Conservation (phyloP, 2,888 invertebrate genomes). For the Dendrolimus pini region DNA sequence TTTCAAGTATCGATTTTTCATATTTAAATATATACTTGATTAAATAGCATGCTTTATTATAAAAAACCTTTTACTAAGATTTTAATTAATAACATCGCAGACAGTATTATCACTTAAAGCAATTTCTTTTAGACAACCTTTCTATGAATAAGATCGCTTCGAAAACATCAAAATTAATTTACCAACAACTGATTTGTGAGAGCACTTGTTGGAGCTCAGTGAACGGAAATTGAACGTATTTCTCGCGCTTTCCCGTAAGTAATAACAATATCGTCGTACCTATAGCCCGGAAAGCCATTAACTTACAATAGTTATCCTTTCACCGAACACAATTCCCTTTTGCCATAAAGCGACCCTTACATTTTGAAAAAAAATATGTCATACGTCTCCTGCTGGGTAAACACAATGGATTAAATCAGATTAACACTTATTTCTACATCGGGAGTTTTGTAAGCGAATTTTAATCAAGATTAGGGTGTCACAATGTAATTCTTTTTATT, state of each 20-base stretch:
- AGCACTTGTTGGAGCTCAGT: background rate
- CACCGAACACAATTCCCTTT: conserved; percentile 17
- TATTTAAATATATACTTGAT: too few relatives aligned
- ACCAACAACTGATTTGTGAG: background rate
- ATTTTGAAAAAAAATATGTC: conserved; percentile 34
- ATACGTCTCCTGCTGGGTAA: conserved; percentile 56
- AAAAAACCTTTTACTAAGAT: too few relatives aligned
- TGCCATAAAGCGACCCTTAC: conserved; percentile 31
- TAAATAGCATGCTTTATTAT: too few relatives aligned
- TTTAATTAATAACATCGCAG: too few relatives aligned
- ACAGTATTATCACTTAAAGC: too few relatives aligned
- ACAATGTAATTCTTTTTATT: conserved; percentile 65
- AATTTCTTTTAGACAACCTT: too few relatives aligned
- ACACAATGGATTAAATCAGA: conserved; percentile 71
- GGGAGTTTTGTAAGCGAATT: conserved; percentile 55
- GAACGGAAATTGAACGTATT: background rate
- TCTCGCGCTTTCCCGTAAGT: background rate
- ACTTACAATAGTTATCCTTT: conserved; percentile 31
- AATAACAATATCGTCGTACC: background rate
- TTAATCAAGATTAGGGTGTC: conserved; percentile 70
- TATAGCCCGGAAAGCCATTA: conserved; percentile 27
- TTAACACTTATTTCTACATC: conserved; percentile 66
- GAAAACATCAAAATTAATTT: background rate
- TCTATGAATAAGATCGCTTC: background rate
- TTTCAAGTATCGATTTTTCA: too few relatives aligned